Evolutionary conservation across 2,888 invertebrate species (phyloP).

Genomic region (Subacronicta megacephala): DNA sequence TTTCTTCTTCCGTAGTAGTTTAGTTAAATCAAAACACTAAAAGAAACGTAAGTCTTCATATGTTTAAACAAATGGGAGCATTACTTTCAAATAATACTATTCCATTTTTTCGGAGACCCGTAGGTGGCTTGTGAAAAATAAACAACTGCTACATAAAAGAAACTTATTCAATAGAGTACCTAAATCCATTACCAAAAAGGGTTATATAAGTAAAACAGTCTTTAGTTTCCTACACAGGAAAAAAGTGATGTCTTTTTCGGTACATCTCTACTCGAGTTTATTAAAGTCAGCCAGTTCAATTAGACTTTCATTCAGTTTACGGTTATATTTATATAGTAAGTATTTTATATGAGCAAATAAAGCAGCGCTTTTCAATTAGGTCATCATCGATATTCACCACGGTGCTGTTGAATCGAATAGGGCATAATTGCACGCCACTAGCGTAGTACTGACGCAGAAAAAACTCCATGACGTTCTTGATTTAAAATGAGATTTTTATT

Average conservation of each 20-base stretch:
- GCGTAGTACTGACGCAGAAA: conserved; percentile 28
- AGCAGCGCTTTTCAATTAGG: conserved; percentile 62
- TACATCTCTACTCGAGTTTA: conserved; percentile 15
- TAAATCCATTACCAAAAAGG: conserved; percentile 29
- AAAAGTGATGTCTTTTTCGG: conserved; percentile 11
- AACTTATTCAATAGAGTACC: conserved; percentile 41
- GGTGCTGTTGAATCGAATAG: conserved; percentile 71
- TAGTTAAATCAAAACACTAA: too few relatives aligned
- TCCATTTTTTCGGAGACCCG: conserved; percentile 24
- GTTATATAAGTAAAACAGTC: conserved; percentile 4
- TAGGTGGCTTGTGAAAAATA: conserved; percentile 30
- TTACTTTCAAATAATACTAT: conserved; percentile 10
- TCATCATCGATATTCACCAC: conserved; percentile 73
- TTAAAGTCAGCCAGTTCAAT: conserved; percentile 22
- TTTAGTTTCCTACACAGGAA: conserved; percentile 14
- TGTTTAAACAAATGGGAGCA: conserved; percentile 7
- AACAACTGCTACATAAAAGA: conserved; percentile 28
- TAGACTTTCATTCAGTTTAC: conserved; percentile 27
- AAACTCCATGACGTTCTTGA: conserved; percentile 31
- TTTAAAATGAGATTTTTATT: conserved; percentile 19
- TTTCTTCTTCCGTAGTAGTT: too few relatives aligned
- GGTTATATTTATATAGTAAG: conserved; percentile 29
- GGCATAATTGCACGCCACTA: conserved; percentile 65
- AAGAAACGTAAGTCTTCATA: neutral
- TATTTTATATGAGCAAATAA: conserved; percentile 48